phyloP scores from a whole-genome alignment of 2,113 vertebrate genomes.

The Neogobius melanostomus region DNA sequence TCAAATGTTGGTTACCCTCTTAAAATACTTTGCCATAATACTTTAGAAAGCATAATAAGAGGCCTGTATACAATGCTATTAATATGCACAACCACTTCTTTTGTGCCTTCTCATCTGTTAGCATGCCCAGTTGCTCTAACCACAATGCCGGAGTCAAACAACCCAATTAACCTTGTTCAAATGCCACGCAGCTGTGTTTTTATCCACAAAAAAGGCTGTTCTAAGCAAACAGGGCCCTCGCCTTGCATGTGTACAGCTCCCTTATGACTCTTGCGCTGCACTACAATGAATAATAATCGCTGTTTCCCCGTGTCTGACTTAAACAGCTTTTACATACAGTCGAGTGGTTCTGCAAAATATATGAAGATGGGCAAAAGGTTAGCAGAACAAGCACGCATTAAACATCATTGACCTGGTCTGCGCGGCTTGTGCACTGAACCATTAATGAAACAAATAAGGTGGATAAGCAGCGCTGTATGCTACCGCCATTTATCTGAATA shows the following conservation, averaged over 20 bases:
- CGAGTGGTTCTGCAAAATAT: constrained; percentile 40
- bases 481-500: constrained; percentile 18
- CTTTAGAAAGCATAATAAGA: neutral
- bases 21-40: neutral
- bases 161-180: constrained; percentile 20
- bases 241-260: constrained; percentile 23
- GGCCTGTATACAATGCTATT: neutral
- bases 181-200: constrained; percentile 10
- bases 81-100: constrained; percentile 7
- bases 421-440: constrained; percentile 30
- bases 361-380: constrained; percentile 39
- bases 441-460: constrained; percentile 43
- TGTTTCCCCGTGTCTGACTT: constrained; percentile 32
- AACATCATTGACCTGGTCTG: constrained; percentile 47
- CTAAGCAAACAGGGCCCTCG: constrained; percentile 10
- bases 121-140: neutral
- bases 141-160: constrained; percentile 5
- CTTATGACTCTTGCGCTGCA: constrained; percentile 18
- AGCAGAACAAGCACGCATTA: constrained; percentile 41
- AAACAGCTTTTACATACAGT: constrained; percentile 44
- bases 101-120: constrained; percentile 12
- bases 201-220: constrained; percentile 9
- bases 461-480: constrained; percentile 13
- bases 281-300: constrained; percentile 52
- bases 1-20: too few species aligned